A percentile compares a stretch with the other conserved stretches of the same genome.
These are phyloP conservation scores for Plebejus anna DNA, from an alignment of 2,888 invertebrate genomes.

Conservation along the genomic window DNA sequence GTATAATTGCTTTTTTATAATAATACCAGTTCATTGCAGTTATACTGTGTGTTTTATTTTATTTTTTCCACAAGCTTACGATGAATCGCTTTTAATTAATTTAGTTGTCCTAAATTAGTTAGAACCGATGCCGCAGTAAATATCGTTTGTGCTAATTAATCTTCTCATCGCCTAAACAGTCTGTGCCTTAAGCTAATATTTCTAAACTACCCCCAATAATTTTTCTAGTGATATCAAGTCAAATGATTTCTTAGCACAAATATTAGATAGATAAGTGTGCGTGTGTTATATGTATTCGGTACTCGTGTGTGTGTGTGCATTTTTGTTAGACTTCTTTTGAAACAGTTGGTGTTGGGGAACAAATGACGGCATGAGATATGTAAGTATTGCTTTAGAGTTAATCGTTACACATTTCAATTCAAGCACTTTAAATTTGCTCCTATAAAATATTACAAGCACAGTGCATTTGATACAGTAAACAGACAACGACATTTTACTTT, in stretches of 20 bases:
- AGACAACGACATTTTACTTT: constrained; percentile 19
- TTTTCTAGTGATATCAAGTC: constrained; percentile 27
- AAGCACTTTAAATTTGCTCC: constrained; percentile 40
- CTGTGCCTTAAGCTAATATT: constrained; percentile 42
- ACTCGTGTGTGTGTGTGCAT: constrained; percentile 59
- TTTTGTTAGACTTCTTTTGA: constrained; percentile 52
- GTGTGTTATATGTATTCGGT: constrained; percentile 44
- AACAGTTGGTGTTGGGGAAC: constrained; percentile 76
- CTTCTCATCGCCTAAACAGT: constrained; percentile 39
- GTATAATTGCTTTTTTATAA: constrained; percentile 87
- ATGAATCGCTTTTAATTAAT: constrained; percentile 47
- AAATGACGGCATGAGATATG: constrained; percentile 61
- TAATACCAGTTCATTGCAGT: constrained; percentile 87
- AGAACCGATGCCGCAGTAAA: constrained; percentile 44
- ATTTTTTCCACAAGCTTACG: constrained; percentile 53
- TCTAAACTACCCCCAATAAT: constrained; percentile 32
- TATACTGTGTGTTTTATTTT: constrained; percentile 83
- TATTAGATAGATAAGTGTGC: constrained; percentile 51
- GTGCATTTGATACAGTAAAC: constrained; percentile 34
- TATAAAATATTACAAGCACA: constrained; percentile 38
- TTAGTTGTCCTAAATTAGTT: constrained; percentile 53
- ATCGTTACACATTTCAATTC: constrained; percentile 42
- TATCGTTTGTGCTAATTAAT: constrained; percentile 71
- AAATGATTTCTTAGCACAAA: constrained; percentile 62
- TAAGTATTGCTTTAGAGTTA: constrained; percentile 65